Base-by-base conservation (phyloP, 2,797 vertebrate genomes). In the Sebastolobus alascanus region DNA sequence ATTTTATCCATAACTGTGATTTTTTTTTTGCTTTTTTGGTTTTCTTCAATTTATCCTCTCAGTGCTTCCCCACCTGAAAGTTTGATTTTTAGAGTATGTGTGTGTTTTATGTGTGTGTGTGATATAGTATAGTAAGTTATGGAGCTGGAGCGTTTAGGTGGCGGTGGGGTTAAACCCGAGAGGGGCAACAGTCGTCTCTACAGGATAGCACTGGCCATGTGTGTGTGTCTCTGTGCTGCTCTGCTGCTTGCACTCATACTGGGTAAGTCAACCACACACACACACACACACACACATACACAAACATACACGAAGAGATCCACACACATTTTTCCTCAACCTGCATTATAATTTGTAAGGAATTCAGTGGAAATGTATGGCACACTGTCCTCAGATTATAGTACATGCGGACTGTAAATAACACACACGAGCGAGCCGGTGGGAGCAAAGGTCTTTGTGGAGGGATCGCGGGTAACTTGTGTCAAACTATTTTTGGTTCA, bases 121-220 rank as follows among this genome's bases (percentile, higher is more conserved):
- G 25, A 77, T 22, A 66, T 6, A 70, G 63, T n/a, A 68, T 1
- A 54, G 50, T 64, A 33, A 84, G 83, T 50, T 35, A 95, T 96
- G 95, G 96, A 96, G 70, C 90, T 92, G 86, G 95, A 96, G 77
- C 93, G 72, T 85, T 89, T 96, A 69, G 88, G 93, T 2, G 86
- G 85, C 0, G 82, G 82, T 1, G 89, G 89, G 80, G 79, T 89
- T 75, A 95, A 96, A 90, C 94, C 90, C 0, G 91, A 90, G 70
- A 82, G 54, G 77, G 84, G 87, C 77, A 88, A 73, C 75, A 84
- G 56, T 29, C 96, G 94, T 83, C 90, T 95, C 83, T 96, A 96
- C 25, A 96, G 93, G 87, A 94, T 97, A 0, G 96, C 96, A 20
- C 95, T 99, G 75, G 96, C 90, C 3, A 80, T 97, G 83, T 97